Percentiles rank a stretch among this genome's conserved stretches.
phyloP scores from a whole-genome alignment of 2,888 invertebrate genomes.

The Cyaniris semiargus region DNA sequence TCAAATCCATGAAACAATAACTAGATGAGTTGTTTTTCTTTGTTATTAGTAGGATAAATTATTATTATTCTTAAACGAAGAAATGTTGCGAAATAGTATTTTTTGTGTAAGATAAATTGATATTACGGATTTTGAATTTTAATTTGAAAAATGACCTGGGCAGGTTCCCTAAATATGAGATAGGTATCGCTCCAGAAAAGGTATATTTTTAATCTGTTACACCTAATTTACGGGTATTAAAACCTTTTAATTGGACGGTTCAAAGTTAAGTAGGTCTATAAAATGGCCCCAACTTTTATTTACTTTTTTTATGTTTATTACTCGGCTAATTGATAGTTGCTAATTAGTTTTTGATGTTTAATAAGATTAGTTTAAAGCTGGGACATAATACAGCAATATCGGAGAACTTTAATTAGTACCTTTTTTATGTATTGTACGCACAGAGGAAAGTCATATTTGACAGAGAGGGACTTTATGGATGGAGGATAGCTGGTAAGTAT shows the following conservation, averaged over 20 bases:
- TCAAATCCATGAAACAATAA: no score
- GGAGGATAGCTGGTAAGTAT: no score
- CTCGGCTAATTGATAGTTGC: neutral
- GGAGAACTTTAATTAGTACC: no score
- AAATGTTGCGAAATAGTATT: no score
- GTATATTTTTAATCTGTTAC: neutral
- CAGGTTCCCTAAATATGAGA: neutral
- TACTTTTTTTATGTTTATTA: neutral
- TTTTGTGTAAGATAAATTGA: no score
- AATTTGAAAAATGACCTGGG: neutral
- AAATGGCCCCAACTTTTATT: neutral
- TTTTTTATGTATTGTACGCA: no score
- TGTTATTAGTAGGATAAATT: no score
- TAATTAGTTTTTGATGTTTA: neutral
- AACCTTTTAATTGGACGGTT: neutral
- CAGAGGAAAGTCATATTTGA: no score
- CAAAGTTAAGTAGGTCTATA: slow-evolving; percentile 6
- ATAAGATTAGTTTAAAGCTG: neutral
- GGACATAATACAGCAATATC: no score
- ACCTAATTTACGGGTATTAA: slow-evolving; percentile 6
- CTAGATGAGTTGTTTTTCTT: no score
- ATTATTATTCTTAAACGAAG: no score
- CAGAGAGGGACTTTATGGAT: no score
- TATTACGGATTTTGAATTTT: neutral
- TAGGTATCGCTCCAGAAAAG: neutral